Base-by-base conservation (phyloP, 1,140 invertebrate species). In the Tribolium madens region DNA sequence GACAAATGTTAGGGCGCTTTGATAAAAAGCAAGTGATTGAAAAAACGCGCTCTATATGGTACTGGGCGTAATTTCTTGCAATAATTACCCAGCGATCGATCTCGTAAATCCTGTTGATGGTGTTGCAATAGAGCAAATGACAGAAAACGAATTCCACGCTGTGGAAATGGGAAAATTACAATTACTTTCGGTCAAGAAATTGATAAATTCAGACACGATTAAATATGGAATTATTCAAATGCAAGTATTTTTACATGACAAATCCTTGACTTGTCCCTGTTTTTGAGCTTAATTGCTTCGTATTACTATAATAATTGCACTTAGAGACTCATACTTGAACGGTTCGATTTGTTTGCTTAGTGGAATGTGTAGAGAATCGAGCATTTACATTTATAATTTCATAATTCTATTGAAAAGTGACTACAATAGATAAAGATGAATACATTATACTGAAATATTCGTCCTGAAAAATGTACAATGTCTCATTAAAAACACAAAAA, bases 271-370 rank as follows among this genome's bases (percentile, higher is more conserved):
- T 64, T 64, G 57, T 64, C 57, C 26, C n/a, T 33, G 57, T 64
- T 64, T 64, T 64, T 33, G 57, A 31, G 21, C 14, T 64, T 64
- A 64, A 64, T 64, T 64, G 57, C 57, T 26, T 33, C 14, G 31
- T 26, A 64, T 64, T 64, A 64, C 57, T 33, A 33, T 64, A 64
- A 64, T 64, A 64, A 64, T 64, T 64, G 57, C 57, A 64, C 57
- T 64, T 64, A 14, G 13, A 14, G 13, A 26, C 18, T 18, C 31
- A 64, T 64, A 64, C 57, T 64, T 64, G 57, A 64, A 64, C 57
- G 10, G 57, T 64, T 64, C 57, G 57, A 64, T 64, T 64, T 64
- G 57, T 64, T 64, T 64, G 57, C 57, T 64, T 15, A 64, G 57
- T 64, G 57, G 26, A 64, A 64, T 64, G 14, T 64, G 21, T 33